Percentiles rank a stretch among this genome's conserved stretches.
phyloP scores from a whole-genome alignment of 53 echinoderm and acorn worm species.

The Patiria pectinifera region DNA sequence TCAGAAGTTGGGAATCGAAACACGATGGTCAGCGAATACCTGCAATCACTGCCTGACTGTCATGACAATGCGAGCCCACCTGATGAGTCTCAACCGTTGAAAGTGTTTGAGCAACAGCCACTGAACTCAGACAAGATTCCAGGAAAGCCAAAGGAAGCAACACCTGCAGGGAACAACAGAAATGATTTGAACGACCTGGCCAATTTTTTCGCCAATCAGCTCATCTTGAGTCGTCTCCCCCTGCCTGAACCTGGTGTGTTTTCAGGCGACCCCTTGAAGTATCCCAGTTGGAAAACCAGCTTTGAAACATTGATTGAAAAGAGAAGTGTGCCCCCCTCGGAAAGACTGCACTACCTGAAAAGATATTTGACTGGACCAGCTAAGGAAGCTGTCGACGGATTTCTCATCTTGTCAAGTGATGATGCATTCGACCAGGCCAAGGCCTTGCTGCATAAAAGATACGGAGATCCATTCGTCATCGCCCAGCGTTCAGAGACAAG shows the following conservation, averaged over 20 bases:
- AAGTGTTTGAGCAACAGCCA: background rate
- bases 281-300: conserved; percentile 49
- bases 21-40: conserved; percentile 22
- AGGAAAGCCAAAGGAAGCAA: conserved; percentile 1
- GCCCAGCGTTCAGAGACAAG: conserved; percentile 55
- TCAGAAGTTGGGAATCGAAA: background rate
- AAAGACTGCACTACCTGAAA: conserved; percentile 51
- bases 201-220: conserved; percentile 31
- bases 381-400: conserved; percentile 46
- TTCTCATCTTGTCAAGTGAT: conserved; percentile 17
- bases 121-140: background rate
- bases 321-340: conserved; percentile 28
- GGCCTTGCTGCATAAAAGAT: conserved; percentile 35
- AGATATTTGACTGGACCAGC: conserved; percentile 43
- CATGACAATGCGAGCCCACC: background rate
- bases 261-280: conserved; percentile 42
- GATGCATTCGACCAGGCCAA: conserved; percentile 53
- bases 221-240: conserved; percentile 44
- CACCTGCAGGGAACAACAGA: background rate
- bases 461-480: conserved; percentile 57
- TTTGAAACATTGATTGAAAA: conserved; percentile 53
- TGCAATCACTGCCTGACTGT: conserved; percentile 7
- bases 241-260: conserved; percentile 60
- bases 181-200: conserved; percentile 33
- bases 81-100: conserved; percentile 7